Conservation (phyloP, 2,888 invertebrate genomes). For the Branchellion lobata region DNA sequence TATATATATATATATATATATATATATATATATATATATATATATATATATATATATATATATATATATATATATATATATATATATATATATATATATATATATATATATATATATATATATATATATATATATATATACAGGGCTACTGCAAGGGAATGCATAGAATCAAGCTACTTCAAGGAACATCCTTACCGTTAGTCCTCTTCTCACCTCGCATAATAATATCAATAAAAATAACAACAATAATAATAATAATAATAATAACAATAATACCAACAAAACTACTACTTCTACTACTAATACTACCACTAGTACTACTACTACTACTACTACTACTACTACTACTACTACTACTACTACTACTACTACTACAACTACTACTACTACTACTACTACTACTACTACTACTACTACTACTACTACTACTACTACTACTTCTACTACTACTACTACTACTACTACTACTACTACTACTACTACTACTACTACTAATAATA, state of each 20-base stretch:
- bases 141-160: slow-evolving; percentile 86
- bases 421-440: slow-evolving; percentile 26
- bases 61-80: slow-evolving; percentile 29
- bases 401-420: slow-evolving; percentile 29
- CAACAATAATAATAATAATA: slow-evolving; percentile 3
- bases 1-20: not conserved
- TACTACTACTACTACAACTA: not conserved
- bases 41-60: too few species aligned
- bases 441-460: slow-evolving; percentile 21
- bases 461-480: slow-evolving; percentile 25
- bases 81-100: slow-evolving; percentile 5
- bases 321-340: slow-evolving; percentile 27
- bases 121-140: not conserved
- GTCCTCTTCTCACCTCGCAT: too few species aligned
- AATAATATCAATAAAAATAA: not conserved
- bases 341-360: slow-evolving; percentile 12
- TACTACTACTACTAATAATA: slow-evolving; percentile 12
- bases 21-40: not conserved
- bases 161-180: slow-evolving; percentile 90
- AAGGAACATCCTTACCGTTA: slow-evolving; percentile 90
- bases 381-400: slow-evolving; percentile 17
- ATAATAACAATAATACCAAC: too few species aligned
- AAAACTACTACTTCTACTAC: too few species aligned
- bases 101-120: not conserved
- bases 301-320: not conserved